Percentiles rank a stretch among this genome's conserved stretches.
These are phyloP conservation scores for Gastrophysa polygoni DNA, from an alignment of 2,888 invertebrate genomes.

Conservation along the genomic window DNA sequence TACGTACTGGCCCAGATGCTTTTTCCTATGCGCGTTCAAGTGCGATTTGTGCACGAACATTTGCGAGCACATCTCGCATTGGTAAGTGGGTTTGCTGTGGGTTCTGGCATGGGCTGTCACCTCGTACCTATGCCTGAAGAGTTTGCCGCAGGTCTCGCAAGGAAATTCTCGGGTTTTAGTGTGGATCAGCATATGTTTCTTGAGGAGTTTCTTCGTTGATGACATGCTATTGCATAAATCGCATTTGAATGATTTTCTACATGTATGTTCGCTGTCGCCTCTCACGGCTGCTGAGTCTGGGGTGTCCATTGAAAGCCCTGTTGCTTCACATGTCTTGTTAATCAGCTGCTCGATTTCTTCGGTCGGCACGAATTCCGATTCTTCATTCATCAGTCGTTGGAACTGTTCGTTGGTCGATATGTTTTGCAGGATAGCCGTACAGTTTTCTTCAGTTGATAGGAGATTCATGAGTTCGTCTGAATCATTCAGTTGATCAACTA, in stretches of 20 bases:
- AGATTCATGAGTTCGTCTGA: conserved; percentile 54
- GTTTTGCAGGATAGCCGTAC: conserved; percentile 52
- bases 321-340: conserved; percentile 27
- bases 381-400: conserved; percentile 48
- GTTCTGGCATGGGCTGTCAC: conserved; percentile 60
- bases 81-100: conserved; percentile 64
- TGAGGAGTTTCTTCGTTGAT: conserved; percentile 51
- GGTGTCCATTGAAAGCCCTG: conserved; percentile 15
- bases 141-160: conserved; percentile 52
- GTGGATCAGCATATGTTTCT: conserved; percentile 52
- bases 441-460: conserved; percentile 53
- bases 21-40: conserved; percentile 63
- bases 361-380: conserved; percentile 40
- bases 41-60: conserved; percentile 67
- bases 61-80: conserved; percentile 66
- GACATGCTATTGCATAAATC: conserved; percentile 49
- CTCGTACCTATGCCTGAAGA: conserved; percentile 51
- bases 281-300: conserved; percentile 3
- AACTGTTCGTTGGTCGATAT: conserved; percentile 54
- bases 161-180: conserved; percentile 47
- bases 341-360: conserved; percentile 35
- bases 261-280: too few species aligned
- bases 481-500: conserved; percentile 52
- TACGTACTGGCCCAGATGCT: conserved; percentile 61
- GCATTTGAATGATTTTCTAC: conserved; percentile 44